Conservation (phyloP, 2,797 vertebrate genomes). For the Sebastes itinus region DNA sequence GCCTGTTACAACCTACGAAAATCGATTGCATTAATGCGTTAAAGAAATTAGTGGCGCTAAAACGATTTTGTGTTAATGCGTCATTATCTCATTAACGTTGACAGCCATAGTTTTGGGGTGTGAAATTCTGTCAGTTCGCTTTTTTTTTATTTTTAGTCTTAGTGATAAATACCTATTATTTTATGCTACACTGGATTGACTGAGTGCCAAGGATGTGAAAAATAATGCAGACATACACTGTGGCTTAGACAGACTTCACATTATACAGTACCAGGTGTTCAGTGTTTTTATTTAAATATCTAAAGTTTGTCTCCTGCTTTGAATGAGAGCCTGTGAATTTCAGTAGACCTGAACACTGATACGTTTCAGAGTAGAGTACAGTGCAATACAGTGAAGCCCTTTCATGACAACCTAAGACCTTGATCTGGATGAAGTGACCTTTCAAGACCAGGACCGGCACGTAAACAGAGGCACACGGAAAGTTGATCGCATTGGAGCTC, state of each 20-base stretch:
- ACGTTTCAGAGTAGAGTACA: slow-evolving; percentile 40
- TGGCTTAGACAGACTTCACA: neutral
- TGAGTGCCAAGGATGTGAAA: neutral
- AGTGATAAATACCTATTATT: neutral
- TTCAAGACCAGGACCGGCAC: slow-evolving; percentile 35
- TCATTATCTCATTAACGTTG: too few relatives aligned
- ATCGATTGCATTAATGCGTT: too few relatives aligned
- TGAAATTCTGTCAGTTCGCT: neutral
- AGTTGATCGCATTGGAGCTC: slow-evolving; percentile 21
- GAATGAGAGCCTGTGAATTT: slow-evolving; percentile 28
- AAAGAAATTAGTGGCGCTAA: too few relatives aligned
- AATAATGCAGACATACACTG: neutral
- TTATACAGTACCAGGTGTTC: neutral
- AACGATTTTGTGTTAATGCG: too few relatives aligned
- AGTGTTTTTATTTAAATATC: too few relatives aligned
- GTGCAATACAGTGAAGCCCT: slow-evolving; percentile 50
- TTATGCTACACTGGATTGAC: neutral
- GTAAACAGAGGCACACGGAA: slow-evolving; percentile 39
- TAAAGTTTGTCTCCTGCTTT: slow-evolving; percentile 3
- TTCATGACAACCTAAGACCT: slow-evolving; percentile 55
- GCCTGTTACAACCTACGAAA: too few relatives aligned
- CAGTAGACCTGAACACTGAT: slow-evolving; percentile 36
- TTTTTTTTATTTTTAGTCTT: neutral
- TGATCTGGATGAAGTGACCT: slow-evolving; percentile 61
- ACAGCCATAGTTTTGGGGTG: too few relatives aligned